Conservation (phyloP, 2,888 invertebrate genomes). For the Andricus quercusramuli region DNA sequence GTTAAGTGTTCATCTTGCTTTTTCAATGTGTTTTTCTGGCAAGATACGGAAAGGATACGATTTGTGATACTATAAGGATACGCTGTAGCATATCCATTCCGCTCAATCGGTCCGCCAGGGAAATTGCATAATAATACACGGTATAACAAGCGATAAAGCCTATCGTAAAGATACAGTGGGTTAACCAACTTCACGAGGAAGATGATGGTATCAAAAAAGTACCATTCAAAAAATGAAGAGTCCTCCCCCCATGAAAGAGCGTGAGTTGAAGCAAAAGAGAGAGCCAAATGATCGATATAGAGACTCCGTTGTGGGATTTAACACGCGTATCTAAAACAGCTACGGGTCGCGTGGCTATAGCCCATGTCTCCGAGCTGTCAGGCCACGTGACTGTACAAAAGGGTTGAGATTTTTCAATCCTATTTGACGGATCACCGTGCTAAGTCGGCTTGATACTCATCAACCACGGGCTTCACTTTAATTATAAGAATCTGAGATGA, state of each 20-base stretch:
- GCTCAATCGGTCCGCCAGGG: no score
- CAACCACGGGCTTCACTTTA: slow-evolving; percentile 74
- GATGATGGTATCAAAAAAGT: background rate
- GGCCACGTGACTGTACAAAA: slow-evolving; percentile 77
- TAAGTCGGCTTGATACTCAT: slow-evolving; percentile 76
- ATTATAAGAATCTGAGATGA: slow-evolving; percentile 75
- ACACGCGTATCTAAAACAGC: slow-evolving; percentile 77
- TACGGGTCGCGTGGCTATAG: slow-evolving; percentile 63
- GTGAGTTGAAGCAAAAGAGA: slow-evolving; percentile 1
- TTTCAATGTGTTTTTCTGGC: no score
- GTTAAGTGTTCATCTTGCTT: no score
- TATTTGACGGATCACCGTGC: slow-evolving; percentile 74
- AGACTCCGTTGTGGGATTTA: slow-evolving; percentile 74
- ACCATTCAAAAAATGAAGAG: background rate
- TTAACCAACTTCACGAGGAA: background rate
- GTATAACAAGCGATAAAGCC: no score
- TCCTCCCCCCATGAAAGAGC: background rate
- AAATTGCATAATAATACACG: no score
- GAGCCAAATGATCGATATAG: slow-evolving; percentile 46
- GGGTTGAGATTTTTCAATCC: slow-evolving; percentile 76
- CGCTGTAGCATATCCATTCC: no score
- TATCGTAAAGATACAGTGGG: no score
- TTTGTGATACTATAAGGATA: no score
- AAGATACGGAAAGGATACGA: no score
- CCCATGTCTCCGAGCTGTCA: slow-evolving; percentile 61